phyloP scores from a whole-genome alignment of 2,113 vertebrate genomes.

The Silurus meridionalis region DNA sequence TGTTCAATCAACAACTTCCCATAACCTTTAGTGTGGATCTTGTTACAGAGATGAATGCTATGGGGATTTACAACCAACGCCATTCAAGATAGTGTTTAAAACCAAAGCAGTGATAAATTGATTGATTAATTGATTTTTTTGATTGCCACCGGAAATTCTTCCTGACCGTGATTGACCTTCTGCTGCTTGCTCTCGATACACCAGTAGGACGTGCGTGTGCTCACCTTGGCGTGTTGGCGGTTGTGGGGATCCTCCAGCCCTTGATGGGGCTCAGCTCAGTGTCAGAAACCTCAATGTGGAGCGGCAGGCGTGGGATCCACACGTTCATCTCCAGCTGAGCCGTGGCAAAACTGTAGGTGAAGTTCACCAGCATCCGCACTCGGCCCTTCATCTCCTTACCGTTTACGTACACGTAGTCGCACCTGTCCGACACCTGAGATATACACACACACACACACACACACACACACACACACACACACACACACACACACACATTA shows the following conservation, averaged over 20 bases:
- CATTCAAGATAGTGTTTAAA: neutral
- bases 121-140: no score
- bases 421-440: constrained; percentile 88
- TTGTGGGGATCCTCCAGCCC: constrained; percentile 88
- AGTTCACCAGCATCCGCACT: constrained; percentile 84
- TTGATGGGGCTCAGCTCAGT: constrained; percentile 95
- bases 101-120: neutral
- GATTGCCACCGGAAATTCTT: neutral
- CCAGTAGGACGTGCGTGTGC: neutral
- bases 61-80: neutral
- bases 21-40: neutral
- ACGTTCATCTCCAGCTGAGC: constrained; percentile 85
- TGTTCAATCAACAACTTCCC: no score
- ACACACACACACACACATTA: neutral
- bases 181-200: neutral
- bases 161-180: neutral
- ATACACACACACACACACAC: constrained; percentile 38
- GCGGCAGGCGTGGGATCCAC: constrained; percentile 92
- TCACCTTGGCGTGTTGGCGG: constrained; percentile 81
- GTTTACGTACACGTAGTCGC: constrained; percentile 93
- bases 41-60: neutral
- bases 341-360: constrained; percentile 86
- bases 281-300: constrained; percentile 94
- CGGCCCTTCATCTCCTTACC: constrained; percentile 95
- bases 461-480: constrained; percentile 25